A percentile compares a stretch with the other conserved stretches of the same genome.
phyloP scores from a whole-genome alignment of 2,113 vertebrate species.

The Leptobrachium ailaonicum region DNA sequence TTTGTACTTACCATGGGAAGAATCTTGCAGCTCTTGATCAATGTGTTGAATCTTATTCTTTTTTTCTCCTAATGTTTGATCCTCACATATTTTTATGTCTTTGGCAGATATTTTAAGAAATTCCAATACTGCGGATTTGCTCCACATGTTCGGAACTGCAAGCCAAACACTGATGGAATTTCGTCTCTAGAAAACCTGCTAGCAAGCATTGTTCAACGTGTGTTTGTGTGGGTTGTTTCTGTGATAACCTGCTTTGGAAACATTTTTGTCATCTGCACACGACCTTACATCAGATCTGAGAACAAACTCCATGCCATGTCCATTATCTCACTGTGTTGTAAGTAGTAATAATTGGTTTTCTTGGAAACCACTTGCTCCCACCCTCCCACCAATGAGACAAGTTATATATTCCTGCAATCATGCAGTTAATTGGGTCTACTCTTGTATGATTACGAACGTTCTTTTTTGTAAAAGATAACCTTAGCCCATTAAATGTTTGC shows the following conservation, averaged over 20 bases:
- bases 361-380: neutral
- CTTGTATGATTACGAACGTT: too few relatives aligned
- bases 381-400: too few relatives aligned
- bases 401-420: neutral
- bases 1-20: too few relatives aligned
- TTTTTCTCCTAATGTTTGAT: too few relatives aligned
- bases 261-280: conserved; percentile 94
- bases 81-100: conserved; percentile 34
- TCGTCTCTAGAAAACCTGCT: conserved; percentile 93
- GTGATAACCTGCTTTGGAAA: conserved; percentile 93
- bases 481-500: too few relatives aligned
- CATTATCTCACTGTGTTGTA: conserved; percentile 96
- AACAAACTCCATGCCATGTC: conserved; percentile 93
- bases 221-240: conserved; percentile 97
- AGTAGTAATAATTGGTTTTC: conserved; percentile 63
- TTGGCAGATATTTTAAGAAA: conserved; percentile 90
- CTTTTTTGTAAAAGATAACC: too few relatives aligned
- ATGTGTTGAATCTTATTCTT: too few relatives aligned
- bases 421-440: neutral
- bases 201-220: conserved; percentile 89
- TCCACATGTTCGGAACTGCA: conserved; percentile 93
- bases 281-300: conserved; percentile 90
- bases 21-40: too few relatives aligned
- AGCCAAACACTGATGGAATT: conserved; percentile 94
- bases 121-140: conserved; percentile 97